These are phyloP conservation scores for Plagiodera versicolora DNA, from an alignment of 2,888 invertebrate species.

Conservation along the genomic window DNA sequence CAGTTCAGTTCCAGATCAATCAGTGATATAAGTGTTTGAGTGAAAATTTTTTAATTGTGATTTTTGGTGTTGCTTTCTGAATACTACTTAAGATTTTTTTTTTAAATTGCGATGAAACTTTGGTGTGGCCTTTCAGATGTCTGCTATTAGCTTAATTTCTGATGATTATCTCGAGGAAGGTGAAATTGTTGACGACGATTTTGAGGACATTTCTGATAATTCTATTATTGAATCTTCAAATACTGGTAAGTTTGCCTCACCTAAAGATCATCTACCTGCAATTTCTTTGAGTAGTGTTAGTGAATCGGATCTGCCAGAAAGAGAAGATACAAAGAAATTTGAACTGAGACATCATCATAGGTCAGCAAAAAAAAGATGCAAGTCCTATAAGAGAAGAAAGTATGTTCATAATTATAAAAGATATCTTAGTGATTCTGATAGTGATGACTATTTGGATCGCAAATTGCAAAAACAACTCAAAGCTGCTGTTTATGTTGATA, in stretches of 20 bases:
- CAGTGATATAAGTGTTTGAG: too few relatives aligned
- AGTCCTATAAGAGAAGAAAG: slow-evolving; percentile 16
- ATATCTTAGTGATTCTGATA: slow-evolving; percentile 36
- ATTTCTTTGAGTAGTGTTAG: slow-evolving; percentile 55
- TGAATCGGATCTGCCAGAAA: slow-evolving; percentile 28
- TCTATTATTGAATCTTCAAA: slow-evolving; percentile 45
- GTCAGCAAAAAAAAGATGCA: slow-evolving; percentile 14
- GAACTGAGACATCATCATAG: background rate
- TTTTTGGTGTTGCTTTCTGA: too few relatives aligned
- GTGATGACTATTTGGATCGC: slow-evolving; percentile 39
- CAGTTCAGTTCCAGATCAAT: too few relatives aligned
- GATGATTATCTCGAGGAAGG: slow-evolving; percentile 49
- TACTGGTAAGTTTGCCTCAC: slow-evolving; percentile 51
- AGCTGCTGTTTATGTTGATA: slow-evolving; percentile 58
- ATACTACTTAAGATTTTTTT: background rate
- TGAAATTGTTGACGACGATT: slow-evolving; percentile 53
- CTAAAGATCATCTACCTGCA: slow-evolving; percentile 51
- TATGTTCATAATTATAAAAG: slow-evolving; percentile 17
- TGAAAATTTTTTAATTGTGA: too few relatives aligned
- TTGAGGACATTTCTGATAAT: slow-evolving; percentile 54
- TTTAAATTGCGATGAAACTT: background rate
- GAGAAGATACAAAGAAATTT: background rate
- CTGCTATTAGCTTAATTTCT: background rate
- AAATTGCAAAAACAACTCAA: slow-evolving; percentile 55
- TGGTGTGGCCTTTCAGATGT: slow-evolving; percentile 8